Percentiles rank a stretch among this genome's conserved stretches.
Conservation (phyloP, 23 tunicate genomes). For the Botrylloides violaceus region DNA sequence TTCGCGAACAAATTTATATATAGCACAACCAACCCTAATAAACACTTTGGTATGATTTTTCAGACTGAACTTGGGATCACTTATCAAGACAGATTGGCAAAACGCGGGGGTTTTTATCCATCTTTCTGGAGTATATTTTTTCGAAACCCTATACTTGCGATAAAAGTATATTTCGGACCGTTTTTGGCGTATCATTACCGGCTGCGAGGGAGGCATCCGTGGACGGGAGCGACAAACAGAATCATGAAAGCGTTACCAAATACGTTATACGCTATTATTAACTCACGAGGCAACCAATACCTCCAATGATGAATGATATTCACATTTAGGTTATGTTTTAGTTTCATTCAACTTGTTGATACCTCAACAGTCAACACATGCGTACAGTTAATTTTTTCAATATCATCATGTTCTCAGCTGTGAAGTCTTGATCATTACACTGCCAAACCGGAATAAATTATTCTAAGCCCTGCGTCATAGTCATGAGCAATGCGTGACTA, state of each 20-base stretch:
- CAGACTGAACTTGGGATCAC: not conserved
- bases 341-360: too few species aligned
- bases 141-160: conserved; percentile 40
- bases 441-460: too few species aligned
- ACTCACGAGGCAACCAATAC: too few species aligned
- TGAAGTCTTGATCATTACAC: too few species aligned
- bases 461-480: too few species aligned
- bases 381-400: too few species aligned
- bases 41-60: not conserved
- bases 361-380: too few species aligned
- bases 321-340: too few species aligned
- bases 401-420: too few species aligned
- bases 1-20: conserved; percentile 6
- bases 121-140: conserved; percentile 29
- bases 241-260: not conserved
- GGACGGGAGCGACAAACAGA: conserved; percentile 1
- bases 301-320: too few species aligned
- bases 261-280: not conserved
- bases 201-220: conserved; percentile 20
- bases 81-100: conserved; percentile 39
- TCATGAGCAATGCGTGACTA: too few species aligned
- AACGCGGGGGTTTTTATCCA: conserved; percentile 20
- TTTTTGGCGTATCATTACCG: conserved; percentile 40
- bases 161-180: conserved; percentile 36
- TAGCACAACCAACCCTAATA: not conserved